Evolutionary conservation across 2,113 vertebrate species (phyloP).

Genomic region (Erythrolamprus reginae): DNA sequence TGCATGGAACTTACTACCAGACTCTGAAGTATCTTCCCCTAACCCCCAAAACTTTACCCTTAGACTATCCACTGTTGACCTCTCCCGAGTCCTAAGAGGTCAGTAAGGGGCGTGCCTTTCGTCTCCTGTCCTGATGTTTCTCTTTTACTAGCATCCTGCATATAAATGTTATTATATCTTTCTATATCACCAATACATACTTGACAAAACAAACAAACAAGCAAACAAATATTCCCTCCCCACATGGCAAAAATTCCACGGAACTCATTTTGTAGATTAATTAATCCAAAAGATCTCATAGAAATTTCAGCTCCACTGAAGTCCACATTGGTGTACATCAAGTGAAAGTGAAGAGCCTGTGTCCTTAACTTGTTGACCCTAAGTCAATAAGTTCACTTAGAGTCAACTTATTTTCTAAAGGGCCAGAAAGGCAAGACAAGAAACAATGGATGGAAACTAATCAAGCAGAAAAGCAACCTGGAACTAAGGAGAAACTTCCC

Average conservation of each 20-base stretch:
- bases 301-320: not conserved
- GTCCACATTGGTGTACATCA: not conserved
- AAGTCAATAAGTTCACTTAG: not conserved
- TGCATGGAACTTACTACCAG: too few relatives aligned
- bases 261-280: not conserved
- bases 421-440: not conserved
- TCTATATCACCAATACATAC: too few relatives aligned
- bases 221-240: too few relatives aligned
- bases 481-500: not conserved
- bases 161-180: too few relatives aligned
- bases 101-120: too few relatives aligned
- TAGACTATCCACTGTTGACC: too few relatives aligned
- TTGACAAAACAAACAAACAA: too few relatives aligned
- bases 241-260: not conserved
- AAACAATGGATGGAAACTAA: not conserved
- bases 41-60: too few relatives aligned
- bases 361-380: not conserved
- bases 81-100: too few relatives aligned
- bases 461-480: not conserved
- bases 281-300: not conserved
- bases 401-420: not conserved
- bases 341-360: not conserved
- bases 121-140: too few relatives aligned
- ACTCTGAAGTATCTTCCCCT: too few relatives aligned
- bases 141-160: too few relatives aligned